A percentile compares a stretch with the other conserved stretches of the same genome.
Conservation (phyloP, 2,797 vertebrate genomes). For the Serranus cabrilla region DNA sequence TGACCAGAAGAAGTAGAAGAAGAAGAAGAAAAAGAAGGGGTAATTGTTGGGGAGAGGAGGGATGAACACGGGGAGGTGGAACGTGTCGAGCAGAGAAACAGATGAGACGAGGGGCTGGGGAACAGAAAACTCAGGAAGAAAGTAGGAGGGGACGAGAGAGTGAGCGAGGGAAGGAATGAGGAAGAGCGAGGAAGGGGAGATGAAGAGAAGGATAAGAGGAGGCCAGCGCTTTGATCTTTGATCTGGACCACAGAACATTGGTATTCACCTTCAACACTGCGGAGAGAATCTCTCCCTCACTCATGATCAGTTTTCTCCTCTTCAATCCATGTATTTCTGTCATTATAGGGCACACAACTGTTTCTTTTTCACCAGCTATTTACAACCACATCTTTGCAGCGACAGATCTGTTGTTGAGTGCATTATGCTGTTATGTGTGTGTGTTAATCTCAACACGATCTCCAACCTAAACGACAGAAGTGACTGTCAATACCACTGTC, state of each 20-base stretch:
- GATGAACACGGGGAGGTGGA: slow-evolving; percentile 38
- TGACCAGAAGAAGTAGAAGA: slow-evolving; percentile 33
- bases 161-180: slow-evolving; percentile 48
- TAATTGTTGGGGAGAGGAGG: slow-evolving; percentile 6
- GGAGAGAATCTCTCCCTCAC: slow-evolving; percentile 30
- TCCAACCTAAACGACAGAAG: too few relatives aligned
- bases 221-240: slow-evolving; percentile 80
- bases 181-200: slow-evolving; percentile 34
- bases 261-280: slow-evolving; percentile 72
- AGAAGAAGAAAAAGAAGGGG: slow-evolving; percentile 15
- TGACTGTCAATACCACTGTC: too few relatives aligned
- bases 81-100: slow-evolving; percentile 34
- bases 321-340: slow-evolving; percentile 3
- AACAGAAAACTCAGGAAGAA: slow-evolving; percentile 39
- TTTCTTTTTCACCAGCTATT: slow-evolving; percentile 12
- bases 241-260: slow-evolving; percentile 74
- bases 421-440: background rate
- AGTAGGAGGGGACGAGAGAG: slow-evolving; percentile 32
- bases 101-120: slow-evolving; percentile 40
- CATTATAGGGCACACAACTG: background rate
- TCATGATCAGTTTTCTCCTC: slow-evolving; percentile 14
- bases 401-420: slow-evolving; percentile 8
- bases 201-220: slow-evolving; percentile 57
- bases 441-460: background rate
- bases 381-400: slow-evolving; percentile 7